Percentiles rank a stretch among this genome's conserved stretches.
phyloP scores from a whole-genome alignment of 2,113 vertebrate genomes.

The Thamnophis sirtalis region DNA sequence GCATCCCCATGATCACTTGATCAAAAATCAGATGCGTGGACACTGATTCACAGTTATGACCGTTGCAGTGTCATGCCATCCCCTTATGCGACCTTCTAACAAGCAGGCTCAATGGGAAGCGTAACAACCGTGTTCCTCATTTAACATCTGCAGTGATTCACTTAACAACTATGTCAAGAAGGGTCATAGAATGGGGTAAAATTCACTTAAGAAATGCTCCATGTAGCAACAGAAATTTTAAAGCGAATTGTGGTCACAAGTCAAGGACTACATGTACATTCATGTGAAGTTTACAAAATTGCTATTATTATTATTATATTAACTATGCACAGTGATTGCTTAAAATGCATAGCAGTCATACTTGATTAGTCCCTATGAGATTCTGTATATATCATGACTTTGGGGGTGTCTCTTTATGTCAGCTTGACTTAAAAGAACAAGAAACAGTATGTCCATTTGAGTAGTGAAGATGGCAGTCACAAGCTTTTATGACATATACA shows the following conservation, averaged over 20 bases:
- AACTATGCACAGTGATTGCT: not conserved
- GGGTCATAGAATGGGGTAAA: not conserved
- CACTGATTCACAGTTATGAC: not conserved
- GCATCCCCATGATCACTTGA: not conserved
- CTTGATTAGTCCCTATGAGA: not conserved
- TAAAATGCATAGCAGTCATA: conserved; percentile 2
- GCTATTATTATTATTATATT: not conserved
- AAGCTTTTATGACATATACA: not conserved
- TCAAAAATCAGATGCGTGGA: not conserved
- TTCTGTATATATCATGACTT: not conserved
- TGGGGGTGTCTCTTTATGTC: not conserved
- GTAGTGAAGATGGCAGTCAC: not conserved
- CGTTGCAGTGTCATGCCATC: not conserved
- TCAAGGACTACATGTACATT: not conserved
- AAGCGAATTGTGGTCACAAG: not conserved
- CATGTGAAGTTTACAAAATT: not conserved
- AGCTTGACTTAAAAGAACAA: not conserved
- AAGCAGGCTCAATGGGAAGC: not conserved
- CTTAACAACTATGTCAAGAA: not conserved
- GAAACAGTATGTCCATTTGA: not conserved
- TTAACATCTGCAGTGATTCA: not conserved
- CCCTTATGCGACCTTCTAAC: not conserved
- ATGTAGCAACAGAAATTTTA: not conserved
- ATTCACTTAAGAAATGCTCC: not conserved
- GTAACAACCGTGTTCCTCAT: not conserved